Evolutionary conservation across 2,113 vertebrate genomes (phyloP).

Genomic region (Rissa tridactyla): DNA sequence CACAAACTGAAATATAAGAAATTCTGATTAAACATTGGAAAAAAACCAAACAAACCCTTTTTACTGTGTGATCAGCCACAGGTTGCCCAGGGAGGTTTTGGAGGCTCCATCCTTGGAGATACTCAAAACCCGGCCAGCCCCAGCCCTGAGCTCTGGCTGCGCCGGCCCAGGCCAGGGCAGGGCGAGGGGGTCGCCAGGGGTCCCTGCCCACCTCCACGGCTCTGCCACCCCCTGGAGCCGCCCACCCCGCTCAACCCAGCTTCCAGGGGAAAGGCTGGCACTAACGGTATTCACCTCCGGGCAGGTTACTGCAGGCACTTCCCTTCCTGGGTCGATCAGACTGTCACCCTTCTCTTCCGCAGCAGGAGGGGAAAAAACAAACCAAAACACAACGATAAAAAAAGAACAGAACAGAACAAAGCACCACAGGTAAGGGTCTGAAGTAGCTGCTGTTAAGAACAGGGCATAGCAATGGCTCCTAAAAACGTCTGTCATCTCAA

Average conservation of each 20-base stretch:
- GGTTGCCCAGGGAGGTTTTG: neutral
- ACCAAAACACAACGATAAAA: no score
- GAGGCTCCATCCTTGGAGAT: neutral
- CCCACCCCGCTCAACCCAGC: neutral
- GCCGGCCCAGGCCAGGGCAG: rapidly evolving
- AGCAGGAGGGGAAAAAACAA: no score
- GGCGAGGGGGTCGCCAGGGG: rapidly evolving
- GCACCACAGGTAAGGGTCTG: neutral
- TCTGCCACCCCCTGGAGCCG: neutral
- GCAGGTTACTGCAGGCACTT: rapidly evolving
- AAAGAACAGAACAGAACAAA: neutral
- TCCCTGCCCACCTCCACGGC: neutral
- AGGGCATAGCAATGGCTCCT: neutral
- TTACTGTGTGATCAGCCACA: neutral
- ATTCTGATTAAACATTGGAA: neutral
- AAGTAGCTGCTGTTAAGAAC: neutral
- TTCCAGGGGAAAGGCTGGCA: neutral
- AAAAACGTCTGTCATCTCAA: neutral
- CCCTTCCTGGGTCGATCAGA: neutral
- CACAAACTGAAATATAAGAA: neutral
- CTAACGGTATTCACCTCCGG: neutral
- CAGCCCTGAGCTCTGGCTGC: neutral
- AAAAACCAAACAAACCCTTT: neutral
- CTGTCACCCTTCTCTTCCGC: neutral
- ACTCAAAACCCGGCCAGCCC: neutral